Evolutionary conservation across 2,797 vertebrate genomes (phyloP), one percentile per base, ranked within the genome.

Genomic region (Merluccius polli): DNA sequence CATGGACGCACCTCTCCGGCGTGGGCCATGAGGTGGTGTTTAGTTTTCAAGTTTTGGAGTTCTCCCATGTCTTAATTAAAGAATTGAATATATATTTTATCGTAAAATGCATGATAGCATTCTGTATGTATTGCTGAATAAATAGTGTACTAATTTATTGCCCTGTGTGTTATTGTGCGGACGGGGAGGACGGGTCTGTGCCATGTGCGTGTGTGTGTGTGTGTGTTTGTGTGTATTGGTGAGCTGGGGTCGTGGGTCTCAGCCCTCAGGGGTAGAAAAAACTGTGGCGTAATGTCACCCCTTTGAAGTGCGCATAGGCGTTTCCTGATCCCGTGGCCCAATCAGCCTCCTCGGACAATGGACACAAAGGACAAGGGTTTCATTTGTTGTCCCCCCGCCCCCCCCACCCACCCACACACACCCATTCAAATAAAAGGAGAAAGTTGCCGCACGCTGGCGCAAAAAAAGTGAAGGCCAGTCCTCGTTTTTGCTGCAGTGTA

Each of bases 271-370:
- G 83, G 76, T 73, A 81, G 63, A 87, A 82, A 78, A 83, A 91
- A 87, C 85, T 80, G 68, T 74, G 11, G 18, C 80, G 75, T 84
- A 81, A 85, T 77, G 72, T 72, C 77, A 71, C 70, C 72, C 72
- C 91, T 93, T 93, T 94, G 92, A 94, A 89, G 90, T 93, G 84
- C 83, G 82, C 81, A 87, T 71, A 91, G 94, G 94, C 92, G 93
- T 93, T 92, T 92, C 93, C 87, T 83, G 33, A 81, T 75, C 12
- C 73, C 67, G 73, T 83, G 82, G 32, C 29, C 92, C 92, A 93
- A 93, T 93, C 89, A 90, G 86, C 80, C 78, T 27, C 15, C 72
- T 79, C 10, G 4, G 75, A 73, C 69, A 71, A n/a, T 6, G 15
- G 74, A 71, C 75, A 86, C 87, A 92, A 90, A 92, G 83, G 75